phyloP scores from a whole-genome alignment of 2,888 invertebrate species.

The Pasiphila rectangulata region DNA sequence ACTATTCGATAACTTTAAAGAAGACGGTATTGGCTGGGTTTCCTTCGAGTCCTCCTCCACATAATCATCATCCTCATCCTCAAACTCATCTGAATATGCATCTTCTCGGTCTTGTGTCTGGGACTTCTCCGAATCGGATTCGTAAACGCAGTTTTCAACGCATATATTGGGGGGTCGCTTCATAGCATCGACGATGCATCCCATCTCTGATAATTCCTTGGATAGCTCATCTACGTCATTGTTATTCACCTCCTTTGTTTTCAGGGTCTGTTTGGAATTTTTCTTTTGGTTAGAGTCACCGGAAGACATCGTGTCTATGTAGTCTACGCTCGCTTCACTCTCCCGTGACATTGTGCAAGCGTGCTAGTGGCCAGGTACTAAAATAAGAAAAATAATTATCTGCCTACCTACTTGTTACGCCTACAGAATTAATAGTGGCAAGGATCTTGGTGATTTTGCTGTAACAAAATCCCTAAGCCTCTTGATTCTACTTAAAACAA shows the following conservation, averaged over 20 bases:
- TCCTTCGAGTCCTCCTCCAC: slow-evolving; percentile 41
- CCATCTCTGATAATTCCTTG: slow-evolving; percentile 71
- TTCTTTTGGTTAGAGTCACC: slow-evolving; percentile 66
- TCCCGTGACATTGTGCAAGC: slow-evolving; percentile 62
- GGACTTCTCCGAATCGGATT: slow-evolving; percentile 48
- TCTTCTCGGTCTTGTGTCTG: slow-evolving; percentile 50
- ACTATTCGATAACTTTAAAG: slow-evolving; percentile 59
- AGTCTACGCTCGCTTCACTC: slow-evolving; percentile 50
- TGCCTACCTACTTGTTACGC: slow-evolving; percentile 21
- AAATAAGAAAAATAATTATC: slow-evolving; percentile 26
- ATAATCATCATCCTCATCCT: slow-evolving; percentile 59
- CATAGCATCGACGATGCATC: slow-evolving; percentile 68
- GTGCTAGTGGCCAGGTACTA: slow-evolving; percentile 54
- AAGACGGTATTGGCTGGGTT: slow-evolving; percentile 37
- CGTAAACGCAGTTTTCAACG: slow-evolving; percentile 65
- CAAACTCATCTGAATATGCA: slow-evolving; percentile 73
- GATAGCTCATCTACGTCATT: slow-evolving; percentile 72
- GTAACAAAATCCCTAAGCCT: neutral
- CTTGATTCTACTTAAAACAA: neutral
- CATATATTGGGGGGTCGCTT: slow-evolving; percentile 70
- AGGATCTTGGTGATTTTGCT: slow-evolving; percentile 9
- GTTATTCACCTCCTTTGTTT: slow-evolving; percentile 70
- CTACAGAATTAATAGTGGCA: slow-evolving; percentile 12
- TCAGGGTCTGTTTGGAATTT: slow-evolving; percentile 47
- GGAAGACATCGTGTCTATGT: slow-evolving; percentile 59